Evolutionary conservation across 2,797 vertebrate genomes (phyloP).

Genomic region (Tamandua tetradactyla): DNA sequence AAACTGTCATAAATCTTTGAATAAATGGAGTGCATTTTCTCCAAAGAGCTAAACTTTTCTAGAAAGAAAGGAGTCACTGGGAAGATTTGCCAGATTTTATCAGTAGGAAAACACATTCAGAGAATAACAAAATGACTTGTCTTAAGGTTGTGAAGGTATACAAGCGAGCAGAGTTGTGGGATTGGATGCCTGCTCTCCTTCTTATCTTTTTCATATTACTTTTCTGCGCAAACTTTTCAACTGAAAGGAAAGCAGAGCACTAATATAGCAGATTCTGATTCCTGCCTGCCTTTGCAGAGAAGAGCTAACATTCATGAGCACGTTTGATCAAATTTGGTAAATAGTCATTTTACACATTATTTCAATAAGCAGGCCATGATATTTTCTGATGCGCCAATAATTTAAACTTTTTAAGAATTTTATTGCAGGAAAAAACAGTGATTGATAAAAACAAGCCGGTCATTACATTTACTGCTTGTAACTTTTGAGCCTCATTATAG

Average conservation of each 20-base stretch:
- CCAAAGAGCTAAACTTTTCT: neutral
- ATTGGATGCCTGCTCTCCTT: neutral
- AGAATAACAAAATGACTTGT: neutral
- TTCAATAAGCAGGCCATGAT: neutral
- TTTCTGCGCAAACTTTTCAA: neutral
- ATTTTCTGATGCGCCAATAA: neutral
- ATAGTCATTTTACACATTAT: neutral
- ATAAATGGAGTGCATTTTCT: neutral
- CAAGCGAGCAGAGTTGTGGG: neutral
- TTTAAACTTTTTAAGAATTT: neutral
- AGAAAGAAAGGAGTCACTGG: neutral
- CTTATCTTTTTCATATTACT: neutral
- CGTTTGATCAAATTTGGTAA: neutral
- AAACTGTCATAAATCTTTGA: neutral
- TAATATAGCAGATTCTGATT: neutral
- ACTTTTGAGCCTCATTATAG: neutral
- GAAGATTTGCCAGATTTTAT: neutral
- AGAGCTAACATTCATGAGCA: neutral
- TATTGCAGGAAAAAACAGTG: neutral
- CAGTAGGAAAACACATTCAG: neutral
- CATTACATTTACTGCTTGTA: neutral
- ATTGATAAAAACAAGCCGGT: neutral
- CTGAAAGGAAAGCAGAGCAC: neutral
- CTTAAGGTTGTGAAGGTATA: neutral
- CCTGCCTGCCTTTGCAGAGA: neutral